Conservation (phyloP, 2,888 invertebrate genomes). For the Drosophila planitibia region DNA sequence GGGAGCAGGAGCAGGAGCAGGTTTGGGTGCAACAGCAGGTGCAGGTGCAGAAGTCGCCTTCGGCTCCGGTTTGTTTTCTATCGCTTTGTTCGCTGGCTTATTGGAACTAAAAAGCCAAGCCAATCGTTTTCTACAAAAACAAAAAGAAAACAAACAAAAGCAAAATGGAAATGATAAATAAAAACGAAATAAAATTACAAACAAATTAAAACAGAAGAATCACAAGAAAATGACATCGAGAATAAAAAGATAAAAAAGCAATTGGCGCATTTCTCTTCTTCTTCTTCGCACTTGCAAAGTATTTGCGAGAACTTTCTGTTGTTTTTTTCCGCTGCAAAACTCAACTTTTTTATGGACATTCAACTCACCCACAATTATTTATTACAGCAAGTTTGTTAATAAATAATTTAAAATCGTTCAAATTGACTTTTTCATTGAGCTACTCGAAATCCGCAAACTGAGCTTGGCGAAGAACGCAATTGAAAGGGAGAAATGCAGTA, state of each 20-base stretch:
- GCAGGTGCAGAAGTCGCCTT: constrained; percentile 27
- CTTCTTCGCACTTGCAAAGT: constrained; percentile 17
- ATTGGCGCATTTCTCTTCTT: background rate
- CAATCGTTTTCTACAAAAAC: constrained; percentile 84
- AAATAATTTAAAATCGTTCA: constrained; percentile 15
- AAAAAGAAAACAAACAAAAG: constrained; percentile 57
- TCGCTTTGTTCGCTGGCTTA: constrained; percentile 75
- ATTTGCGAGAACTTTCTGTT: constrained; percentile 27
- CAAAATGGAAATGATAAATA: constrained; percentile 44
- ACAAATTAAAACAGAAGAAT: constrained; percentile 22
- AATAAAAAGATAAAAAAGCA: constrained; percentile 22
- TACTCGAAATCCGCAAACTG: background rate
- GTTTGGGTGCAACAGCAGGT: constrained; percentile 33
- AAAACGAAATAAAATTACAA: constrained; percentile 40
- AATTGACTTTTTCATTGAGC: constrained; percentile 9
- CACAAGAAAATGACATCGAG: constrained; percentile 2
- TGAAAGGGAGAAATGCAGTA: constrained; percentile 17
- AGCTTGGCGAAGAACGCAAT: background rate
- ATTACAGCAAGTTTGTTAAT: background rate
- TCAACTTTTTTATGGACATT: background rate
- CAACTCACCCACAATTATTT: constrained; percentile 32
- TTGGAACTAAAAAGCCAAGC: constrained; percentile 84
- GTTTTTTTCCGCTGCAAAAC: background rate
- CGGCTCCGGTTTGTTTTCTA: constrained; percentile 71
- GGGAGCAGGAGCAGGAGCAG: constrained; percentile 75